These are phyloP conservation scores for Vespertilio murinus DNA, from an alignment of 2,797 vertebrate species.

Conservation along the genomic window DNA sequence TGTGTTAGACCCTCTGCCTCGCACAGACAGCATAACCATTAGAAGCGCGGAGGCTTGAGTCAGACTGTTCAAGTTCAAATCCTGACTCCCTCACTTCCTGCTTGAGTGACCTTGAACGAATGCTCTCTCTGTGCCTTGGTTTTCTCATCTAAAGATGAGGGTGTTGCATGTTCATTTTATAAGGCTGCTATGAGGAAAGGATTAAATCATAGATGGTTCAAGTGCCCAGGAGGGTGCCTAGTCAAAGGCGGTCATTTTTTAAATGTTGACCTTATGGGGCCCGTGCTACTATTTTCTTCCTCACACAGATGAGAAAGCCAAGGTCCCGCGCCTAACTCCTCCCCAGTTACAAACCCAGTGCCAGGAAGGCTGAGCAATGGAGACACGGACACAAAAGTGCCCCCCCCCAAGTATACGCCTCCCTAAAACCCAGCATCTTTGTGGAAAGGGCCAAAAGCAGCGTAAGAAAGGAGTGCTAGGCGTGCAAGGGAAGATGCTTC, in stretches of 20 bases:
- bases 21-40: neutral
- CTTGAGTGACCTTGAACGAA: constrained; percentile 54
- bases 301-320: neutral
- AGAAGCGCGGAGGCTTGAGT: neutral
- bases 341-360: neutral
- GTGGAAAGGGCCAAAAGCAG: neutral
- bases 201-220: neutral
- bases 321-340: neutral
- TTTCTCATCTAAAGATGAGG: constrained; percentile 52
- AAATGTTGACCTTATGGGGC: neutral
- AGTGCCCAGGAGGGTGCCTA: neutral
- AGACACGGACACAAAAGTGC: neutral
- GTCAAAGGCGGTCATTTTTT: neutral
- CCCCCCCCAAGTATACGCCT: neutral
- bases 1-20: neutral
- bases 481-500: neutral
- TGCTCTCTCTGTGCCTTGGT: constrained; percentile 26
- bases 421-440: neutral
- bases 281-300: neutral
- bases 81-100: neutral
- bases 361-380: neutral
- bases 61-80: neutral
- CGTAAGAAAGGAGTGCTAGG: neutral
- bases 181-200: neutral
- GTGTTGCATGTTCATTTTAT: neutral